A percentile compares a stretch with the other conserved stretches of the same genome.
Evolutionary conservation across 2,888 invertebrate species (phyloP).

Genomic region (Scelioninae gen. 1): DNA sequence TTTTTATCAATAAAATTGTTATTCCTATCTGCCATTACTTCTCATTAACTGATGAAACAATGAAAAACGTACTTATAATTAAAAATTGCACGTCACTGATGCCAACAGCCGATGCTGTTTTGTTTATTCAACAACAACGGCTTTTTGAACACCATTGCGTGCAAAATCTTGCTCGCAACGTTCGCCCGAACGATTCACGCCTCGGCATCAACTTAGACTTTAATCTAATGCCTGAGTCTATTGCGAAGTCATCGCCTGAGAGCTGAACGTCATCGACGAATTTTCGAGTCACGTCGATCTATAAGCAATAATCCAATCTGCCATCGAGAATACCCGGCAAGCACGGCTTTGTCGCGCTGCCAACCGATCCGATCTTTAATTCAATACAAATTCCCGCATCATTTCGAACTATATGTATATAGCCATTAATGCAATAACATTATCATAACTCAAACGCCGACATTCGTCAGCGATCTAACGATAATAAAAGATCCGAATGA

Average conservation of each 20-base stretch:
- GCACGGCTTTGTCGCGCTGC: conserved; percentile 50
- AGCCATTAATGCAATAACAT: conserved; percentile 36
- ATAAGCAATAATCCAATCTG: conserved; percentile 65
- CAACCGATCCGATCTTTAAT: conserved; percentile 61
- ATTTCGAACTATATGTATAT: conserved; percentile 41
- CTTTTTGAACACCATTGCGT: conserved; percentile 18
- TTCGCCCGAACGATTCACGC: conserved; percentile 57
- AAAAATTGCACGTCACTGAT: no score
- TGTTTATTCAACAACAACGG: conserved; percentile 26
- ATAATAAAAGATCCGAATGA: conserved; percentile 40
- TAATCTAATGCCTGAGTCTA: conserved; percentile 56
- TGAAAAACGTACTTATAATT: conserved; percentile 31
- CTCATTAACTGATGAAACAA: conserved; percentile 43
- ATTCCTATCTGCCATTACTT: conserved; percentile 31
- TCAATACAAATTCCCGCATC: conserved; percentile 59
- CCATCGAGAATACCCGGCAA: conserved; percentile 48
- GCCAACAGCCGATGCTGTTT: conserved; percentile 10
- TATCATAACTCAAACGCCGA: conserved; percentile 56
- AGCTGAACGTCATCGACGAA: conserved; percentile 69
- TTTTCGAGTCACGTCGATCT: conserved; percentile 72
- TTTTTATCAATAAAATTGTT: conserved; percentile 37
- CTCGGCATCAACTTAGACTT: conserved; percentile 46
- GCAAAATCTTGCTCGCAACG: no score
- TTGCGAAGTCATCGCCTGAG: conserved; percentile 66
- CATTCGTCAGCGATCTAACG: conserved; percentile 43